A percentile compares a stretch with the other conserved stretches of the same genome.
phyloP scores from a whole-genome alignment of 2,797 vertebrate species.

The Halcyon leucocephala region DNA sequence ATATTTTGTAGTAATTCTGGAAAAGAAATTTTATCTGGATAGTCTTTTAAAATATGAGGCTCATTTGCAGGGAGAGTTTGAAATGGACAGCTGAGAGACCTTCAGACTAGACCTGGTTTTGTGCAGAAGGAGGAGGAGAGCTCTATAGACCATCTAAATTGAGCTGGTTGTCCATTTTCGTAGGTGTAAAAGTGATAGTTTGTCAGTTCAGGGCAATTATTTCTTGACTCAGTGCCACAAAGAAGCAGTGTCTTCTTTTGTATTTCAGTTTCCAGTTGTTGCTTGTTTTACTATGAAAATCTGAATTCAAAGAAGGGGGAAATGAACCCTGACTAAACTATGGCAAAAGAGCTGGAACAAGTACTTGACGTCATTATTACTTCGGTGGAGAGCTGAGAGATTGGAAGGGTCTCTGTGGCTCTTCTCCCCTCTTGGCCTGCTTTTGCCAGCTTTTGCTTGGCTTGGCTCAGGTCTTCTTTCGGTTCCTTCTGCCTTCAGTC shows the following conservation, averaged over 20 bases:
- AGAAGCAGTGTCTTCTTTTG: neutral
- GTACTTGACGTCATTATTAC: no score
- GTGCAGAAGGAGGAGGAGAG: neutral
- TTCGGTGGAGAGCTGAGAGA: no score
- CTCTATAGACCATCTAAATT: neutral
- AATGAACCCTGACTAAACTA: neutral
- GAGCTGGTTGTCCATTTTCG: neutral
- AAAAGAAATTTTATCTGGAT: neutral
- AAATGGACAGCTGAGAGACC: neutral
- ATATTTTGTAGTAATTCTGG: neutral
- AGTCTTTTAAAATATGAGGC: neutral
- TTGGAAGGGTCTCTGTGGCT: no score
- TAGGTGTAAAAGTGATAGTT: neutral
- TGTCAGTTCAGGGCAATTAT: neutral
- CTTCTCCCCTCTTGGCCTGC: no score
- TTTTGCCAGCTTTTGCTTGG: no score
- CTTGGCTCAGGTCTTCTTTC: no score
- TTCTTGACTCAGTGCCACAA: neutral
- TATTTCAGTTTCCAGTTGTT: neutral
- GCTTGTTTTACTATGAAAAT: neutral
- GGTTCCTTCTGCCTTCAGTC: no score
- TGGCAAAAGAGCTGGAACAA: neutral
- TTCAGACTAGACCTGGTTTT: neutral
- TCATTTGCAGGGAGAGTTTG: neutral
- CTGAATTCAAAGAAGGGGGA: neutral